phyloP scores from a whole-genome alignment of 2,113 vertebrate species.

The Conger conger region DNA sequence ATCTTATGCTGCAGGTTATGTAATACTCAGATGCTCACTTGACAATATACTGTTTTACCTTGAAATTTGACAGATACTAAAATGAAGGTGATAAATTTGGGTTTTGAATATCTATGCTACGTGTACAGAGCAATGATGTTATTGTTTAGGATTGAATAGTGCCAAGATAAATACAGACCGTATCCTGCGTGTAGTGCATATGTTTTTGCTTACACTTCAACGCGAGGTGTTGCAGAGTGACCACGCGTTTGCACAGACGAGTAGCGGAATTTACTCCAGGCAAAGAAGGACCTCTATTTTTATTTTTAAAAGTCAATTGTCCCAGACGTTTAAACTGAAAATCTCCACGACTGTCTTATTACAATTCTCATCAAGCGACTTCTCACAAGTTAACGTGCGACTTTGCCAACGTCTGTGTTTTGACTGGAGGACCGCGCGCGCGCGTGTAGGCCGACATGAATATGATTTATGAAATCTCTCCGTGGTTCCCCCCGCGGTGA shows the following conservation, averaged over 20 bases:
- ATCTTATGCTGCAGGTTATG: too few species aligned
- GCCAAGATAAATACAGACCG: too few species aligned
- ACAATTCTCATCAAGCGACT: neutral
- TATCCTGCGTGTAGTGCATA: neutral
- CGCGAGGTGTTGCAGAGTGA: neutral
- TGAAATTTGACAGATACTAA: too few species aligned
- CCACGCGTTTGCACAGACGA: too few species aligned
- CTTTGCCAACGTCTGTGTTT: neutral
- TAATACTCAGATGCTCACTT: too few species aligned
- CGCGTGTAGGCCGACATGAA: neutral
- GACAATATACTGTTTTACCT: too few species aligned
- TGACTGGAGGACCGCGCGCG: neutral
- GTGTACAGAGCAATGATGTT: too few species aligned
- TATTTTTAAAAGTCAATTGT: neutral
- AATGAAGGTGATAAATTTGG: too few species aligned
- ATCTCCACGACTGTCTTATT: neutral
- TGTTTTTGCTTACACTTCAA: neutral
- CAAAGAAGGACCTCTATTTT: neutral
- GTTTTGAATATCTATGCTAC: too few species aligned
- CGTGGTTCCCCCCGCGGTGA: conserved; percentile 10
- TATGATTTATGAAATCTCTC: neutral
- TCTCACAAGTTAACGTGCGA: neutral
- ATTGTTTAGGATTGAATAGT: too few species aligned
- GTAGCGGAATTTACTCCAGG: neutral
- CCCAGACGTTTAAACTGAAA: neutral